Conservation (phyloP, 1,140 invertebrate genomes). For the Sesamia nonagrioides region DNA sequence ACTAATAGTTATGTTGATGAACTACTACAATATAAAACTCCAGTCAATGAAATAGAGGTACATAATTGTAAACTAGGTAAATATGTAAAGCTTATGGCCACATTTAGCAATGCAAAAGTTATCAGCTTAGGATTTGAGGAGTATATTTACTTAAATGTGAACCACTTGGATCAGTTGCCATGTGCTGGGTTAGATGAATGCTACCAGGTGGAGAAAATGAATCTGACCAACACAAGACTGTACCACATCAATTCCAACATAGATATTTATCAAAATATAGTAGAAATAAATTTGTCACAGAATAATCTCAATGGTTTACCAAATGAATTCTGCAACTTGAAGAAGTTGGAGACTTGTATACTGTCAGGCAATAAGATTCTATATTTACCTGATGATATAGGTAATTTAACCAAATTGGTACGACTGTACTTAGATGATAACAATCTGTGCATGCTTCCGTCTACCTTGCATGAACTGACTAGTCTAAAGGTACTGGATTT, state of each 20-base stretch:
- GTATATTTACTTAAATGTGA: conserved; percentile 54
- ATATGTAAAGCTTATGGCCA: conserved; percentile 51
- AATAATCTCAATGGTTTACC: conserved; percentile 72
- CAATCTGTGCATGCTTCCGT: conserved; percentile 74
- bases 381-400: conserved; percentile 73
- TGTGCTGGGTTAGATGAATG: conserved; percentile 69
- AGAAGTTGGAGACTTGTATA: conserved; percentile 72
- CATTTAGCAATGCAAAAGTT: conserved; percentile 56
- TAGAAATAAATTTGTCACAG: conserved; percentile 71
- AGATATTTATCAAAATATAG: conserved; percentile 69
- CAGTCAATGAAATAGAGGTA: conserved; percentile 54
- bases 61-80: conserved; percentile 58
- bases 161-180: conserved; percentile 66
- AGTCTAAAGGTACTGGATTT: conserved; percentile 71
- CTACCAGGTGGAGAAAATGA: conserved; percentile 69
- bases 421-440: conserved; percentile 68
- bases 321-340: conserved; percentile 73
- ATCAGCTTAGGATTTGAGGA: conserved; percentile 60
- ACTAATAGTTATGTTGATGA: conserved; percentile 62
- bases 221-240: conserved; percentile 66
- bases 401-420: conserved; percentile 67
- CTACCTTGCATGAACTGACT: conserved; percentile 60
- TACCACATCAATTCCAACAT: conserved; percentile 64
- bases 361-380: conserved; percentile 72
- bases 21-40: conserved; percentile 58